These are phyloP conservation scores for Caerostris darwini DNA, from an alignment of 1,140 invertebrate genomes.

Conservation along the genomic window DNA sequence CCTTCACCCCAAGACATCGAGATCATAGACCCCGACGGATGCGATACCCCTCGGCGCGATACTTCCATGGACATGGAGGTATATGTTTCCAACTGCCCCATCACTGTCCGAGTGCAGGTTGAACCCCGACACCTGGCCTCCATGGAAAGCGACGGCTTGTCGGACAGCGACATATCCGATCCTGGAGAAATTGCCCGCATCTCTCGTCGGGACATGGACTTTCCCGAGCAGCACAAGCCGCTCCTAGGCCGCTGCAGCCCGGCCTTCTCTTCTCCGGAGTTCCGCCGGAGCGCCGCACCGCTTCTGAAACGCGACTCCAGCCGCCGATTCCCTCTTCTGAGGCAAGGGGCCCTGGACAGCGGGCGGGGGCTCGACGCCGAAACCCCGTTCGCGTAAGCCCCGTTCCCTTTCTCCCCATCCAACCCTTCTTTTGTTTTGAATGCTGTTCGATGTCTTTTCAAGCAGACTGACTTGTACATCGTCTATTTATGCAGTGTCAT, in stretches of 20 bases:
- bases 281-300: slow-evolving; percentile 32
- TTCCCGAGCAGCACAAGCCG: slow-evolving; percentile 69
- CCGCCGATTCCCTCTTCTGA: slow-evolving; percentile 73
- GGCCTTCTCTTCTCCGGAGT: slow-evolving; percentile 68
- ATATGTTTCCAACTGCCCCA: slow-evolving; percentile 77
- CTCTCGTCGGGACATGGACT: slow-evolving; percentile 61
- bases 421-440: slow-evolving; percentile 29
- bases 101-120: slow-evolving; percentile 77
- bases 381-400: slow-evolving; percentile 49
- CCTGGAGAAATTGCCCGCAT: slow-evolving; percentile 53
- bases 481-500: neutral
- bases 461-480: slow-evolving; percentile 34
- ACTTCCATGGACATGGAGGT: slow-evolving; percentile 78
- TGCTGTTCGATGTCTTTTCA: slow-evolving; percentile 50
- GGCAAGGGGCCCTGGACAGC: slow-evolving; percentile 78
- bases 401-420: neutral
- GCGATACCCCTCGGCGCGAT: slow-evolving; percentile 74
- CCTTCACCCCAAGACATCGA: slow-evolving; percentile 79
- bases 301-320: slow-evolving; percentile 72
- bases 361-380: slow-evolving; percentile 35
- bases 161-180: slow-evolving; percentile 77
- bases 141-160: slow-evolving; percentile 80
- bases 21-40: slow-evolving; percentile 79
- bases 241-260: slow-evolving; percentile 62
- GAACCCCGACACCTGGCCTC: slow-evolving; percentile 79